Evolutionary conservation across 2,888 invertebrate genomes (phyloP).

Genomic region (Eurois occulta): DNA sequence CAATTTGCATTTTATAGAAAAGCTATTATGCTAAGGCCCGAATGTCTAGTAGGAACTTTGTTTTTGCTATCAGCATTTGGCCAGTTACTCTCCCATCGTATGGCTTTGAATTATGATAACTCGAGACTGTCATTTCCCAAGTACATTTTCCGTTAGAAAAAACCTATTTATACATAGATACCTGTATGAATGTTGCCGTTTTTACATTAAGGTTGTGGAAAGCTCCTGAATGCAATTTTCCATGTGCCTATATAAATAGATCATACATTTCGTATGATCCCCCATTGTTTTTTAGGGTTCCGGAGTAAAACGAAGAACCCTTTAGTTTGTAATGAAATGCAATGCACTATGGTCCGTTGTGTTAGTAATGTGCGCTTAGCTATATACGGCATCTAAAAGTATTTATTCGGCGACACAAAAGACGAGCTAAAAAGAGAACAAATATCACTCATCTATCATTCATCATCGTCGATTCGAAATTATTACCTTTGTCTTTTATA

Average conservation of each 20-base stretch:
- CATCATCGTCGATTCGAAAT: not conserved
- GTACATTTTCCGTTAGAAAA: slow-evolving; percentile 50
- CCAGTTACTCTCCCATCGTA: slow-evolving; percentile 14
- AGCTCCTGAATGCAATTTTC: slow-evolving; percentile 21
- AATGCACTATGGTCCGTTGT: not conserved
- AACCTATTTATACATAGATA: slow-evolving; percentile 7
- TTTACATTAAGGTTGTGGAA: not conserved
- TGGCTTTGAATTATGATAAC: slow-evolving; percentile 5
- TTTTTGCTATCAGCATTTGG: slow-evolving; percentile 30
- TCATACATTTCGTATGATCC: slow-evolving; percentile 1
- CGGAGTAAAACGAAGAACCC: not conserved
- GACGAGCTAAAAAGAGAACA: slow-evolving; percentile 11
- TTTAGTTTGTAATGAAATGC: not conserved
- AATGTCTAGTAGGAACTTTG: not conserved
- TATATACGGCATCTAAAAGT: slow-evolving; percentile 7
- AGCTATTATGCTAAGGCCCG: too few species aligned
- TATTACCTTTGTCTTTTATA: not conserved
- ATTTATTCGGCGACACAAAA: not conserved
- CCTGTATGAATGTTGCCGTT: not conserved
- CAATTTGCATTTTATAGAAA: not conserved
- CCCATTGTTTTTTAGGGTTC: not conserved
- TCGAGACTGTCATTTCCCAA: slow-evolving; percentile 40
- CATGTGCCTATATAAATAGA: not conserved
- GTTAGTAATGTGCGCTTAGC: not conserved
- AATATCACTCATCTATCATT: slow-evolving; percentile 12